Percentiles rank a stretch among this genome's conserved stretches.
Evolutionary conservation across 1,140 invertebrate genomes (phyloP).

Genomic region (Leptinotarsa texana): DNA sequence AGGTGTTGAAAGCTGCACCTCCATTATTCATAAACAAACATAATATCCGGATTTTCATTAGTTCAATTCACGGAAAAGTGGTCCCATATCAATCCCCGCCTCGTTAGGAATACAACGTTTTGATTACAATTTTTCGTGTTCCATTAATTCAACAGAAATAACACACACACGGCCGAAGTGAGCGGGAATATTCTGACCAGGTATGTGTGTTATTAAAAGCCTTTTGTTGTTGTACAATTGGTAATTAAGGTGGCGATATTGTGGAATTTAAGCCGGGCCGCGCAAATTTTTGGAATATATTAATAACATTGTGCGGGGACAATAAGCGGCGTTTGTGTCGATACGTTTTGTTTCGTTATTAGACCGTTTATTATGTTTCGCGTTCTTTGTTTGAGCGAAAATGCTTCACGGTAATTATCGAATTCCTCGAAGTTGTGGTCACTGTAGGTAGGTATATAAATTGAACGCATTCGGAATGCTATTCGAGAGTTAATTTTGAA

Average conservation of each 20-base stretch:
- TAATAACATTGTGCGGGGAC: constrained; percentile 18
- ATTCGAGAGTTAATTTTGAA: no score
- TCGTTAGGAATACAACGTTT: constrained; percentile 16
- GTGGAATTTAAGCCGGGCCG: constrained; percentile 17
- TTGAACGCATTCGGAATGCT: no score
- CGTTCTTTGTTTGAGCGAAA: not conserved
- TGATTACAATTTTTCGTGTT: constrained; percentile 25
- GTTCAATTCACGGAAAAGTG: not conserved
- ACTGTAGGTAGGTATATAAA: no score
- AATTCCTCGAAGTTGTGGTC: not conserved
- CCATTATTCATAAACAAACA: no score
- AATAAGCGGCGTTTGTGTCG: constrained; percentile 4
- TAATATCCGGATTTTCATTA: not conserved
- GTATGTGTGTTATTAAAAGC: constrained; percentile 29
- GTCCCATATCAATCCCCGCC: not conserved
- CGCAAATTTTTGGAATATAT: constrained; percentile 26
- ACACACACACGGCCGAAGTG: not conserved
- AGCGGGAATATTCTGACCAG: constrained; percentile 20
- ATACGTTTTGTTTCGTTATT: constrained; percentile 1
- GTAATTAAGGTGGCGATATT: constrained; percentile 29
- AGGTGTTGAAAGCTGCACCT: no score
- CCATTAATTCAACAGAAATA: constrained; percentile 18
- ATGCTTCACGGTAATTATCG: constrained; percentile 2
- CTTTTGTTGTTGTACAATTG: constrained; percentile 24
- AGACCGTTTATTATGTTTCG: constrained; percentile 3